Conservation (phyloP, 2,797 vertebrate species). For the Geotrypetes seraphini region DNA sequence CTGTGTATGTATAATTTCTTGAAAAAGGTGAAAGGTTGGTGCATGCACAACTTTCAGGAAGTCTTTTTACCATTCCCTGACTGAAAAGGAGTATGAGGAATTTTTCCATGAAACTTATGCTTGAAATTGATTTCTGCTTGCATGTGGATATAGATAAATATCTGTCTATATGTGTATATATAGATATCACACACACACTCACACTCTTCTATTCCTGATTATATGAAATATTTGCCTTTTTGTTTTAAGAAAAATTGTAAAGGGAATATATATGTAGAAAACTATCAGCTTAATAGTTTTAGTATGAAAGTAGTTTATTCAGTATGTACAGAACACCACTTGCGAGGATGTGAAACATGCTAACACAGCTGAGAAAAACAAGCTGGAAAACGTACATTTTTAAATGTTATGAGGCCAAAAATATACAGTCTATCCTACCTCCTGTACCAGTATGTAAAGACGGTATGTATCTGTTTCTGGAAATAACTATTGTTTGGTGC, state of each 20-base stretch:
- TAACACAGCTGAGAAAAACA: no score
- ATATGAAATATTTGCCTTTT: constrained; percentile 31
- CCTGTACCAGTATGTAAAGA: constrained; percentile 30
- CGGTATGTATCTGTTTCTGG: no score
- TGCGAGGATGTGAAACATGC: no score
- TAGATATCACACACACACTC: no score
- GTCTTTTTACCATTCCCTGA: constrained; percentile 43
- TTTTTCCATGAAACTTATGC: constrained; percentile 15
- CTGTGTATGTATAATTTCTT: constrained; percentile 35
- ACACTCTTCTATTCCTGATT: constrained; percentile 37
- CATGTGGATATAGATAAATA: constrained; percentile 42
- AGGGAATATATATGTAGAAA: constrained; percentile 21
- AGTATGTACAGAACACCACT: constrained; percentile 29
- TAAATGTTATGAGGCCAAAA: constrained; percentile 33
- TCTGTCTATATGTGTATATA: no score
- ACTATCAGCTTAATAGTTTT: constrained; percentile 20
- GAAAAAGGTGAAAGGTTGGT: no score
- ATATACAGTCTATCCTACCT: constrained; percentile 29
- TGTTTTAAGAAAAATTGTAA: constrained; percentile 25
- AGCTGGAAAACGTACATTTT: constrained; percentile 28
- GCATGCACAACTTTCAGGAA: constrained; percentile 55
- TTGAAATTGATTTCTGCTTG: constrained; percentile 16
- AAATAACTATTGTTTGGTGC: no score
- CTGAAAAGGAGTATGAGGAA: constrained; percentile 28
- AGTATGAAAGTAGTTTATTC: constrained; percentile 24